Evolutionary conservation across 92 coral and sea anemone species (phyloP), one percentile per base, ranked within the genome.

Genomic region (Diadumene lineata): DNA sequence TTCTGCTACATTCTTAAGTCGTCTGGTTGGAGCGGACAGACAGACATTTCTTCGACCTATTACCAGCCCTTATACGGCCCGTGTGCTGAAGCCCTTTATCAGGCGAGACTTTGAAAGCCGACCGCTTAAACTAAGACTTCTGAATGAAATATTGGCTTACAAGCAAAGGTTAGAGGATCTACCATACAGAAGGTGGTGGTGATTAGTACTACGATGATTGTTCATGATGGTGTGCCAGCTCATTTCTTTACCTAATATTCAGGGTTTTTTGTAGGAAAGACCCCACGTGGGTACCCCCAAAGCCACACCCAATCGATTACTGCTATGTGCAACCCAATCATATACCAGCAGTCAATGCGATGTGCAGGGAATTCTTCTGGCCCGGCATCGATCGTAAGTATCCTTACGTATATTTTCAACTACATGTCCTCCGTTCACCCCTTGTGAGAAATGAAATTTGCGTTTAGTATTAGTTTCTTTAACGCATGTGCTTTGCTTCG

Each of bases 311-410:
- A 13, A 81, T 96, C 27, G 99, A 96, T 69, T 96, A 96, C 67
- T 96, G 99, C 58, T 96, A 96, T 72, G 99, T 96, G 4, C 99
- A 96, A 68, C 99, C 99, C 11, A 88, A 96, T 50, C 99, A 96
- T 75, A 96, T 96, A 31, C 96, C 99, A 50, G 87, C 96, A 21
- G 99, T 96, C 63, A 96, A 96, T 63, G 89, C 97, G 68, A 85
- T 96, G 92, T 96, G 99, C 60, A 86, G 96, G 63, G 96, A 92
- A 70, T 96, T 96, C 89, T 96, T 96, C 78, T 96, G 99, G 99
- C 97, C 99, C 27, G 99, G 99, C 38, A 96, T 96, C 51, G 99
- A 96, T 60, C 81, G 97, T 91, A 71, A 88, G 97, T 91, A 38
- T 4, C n/a, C n/a, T n/a, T n/a, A n/a, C n/a, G n/a, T n/a, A n/a